phyloP scores from a whole-genome alignment of 1,140 invertebrate genomes.

The Leucophenga varia region DNA sequence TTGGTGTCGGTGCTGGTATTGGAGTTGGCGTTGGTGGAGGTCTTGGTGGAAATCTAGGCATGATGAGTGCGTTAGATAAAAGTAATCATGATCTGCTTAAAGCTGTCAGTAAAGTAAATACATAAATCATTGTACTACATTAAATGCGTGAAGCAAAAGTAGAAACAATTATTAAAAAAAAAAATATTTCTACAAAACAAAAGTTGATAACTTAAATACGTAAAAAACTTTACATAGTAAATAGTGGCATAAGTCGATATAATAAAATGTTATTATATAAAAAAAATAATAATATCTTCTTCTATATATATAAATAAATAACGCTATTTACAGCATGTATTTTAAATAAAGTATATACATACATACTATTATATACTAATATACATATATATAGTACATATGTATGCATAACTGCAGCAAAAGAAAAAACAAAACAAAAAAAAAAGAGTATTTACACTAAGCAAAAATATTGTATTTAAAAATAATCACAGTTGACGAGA shows the following conservation, averaged over 20 bases:
- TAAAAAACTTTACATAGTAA: constrained; percentile 54
- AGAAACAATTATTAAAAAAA: background rate
- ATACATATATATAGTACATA: too few relatives aligned
- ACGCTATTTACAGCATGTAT: too few relatives aligned
- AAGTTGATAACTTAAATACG: constrained; percentile 54
- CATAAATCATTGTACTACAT: too few relatives aligned
- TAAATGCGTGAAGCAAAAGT: background rate
- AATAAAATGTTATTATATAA: constrained; percentile 17
- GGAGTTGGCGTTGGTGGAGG: constrained; percentile 41
- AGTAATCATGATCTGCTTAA: constrained; percentile 63
- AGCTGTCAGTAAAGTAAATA: constrained; percentile 63
- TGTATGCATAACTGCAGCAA: too few relatives aligned
- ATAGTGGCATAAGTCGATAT: constrained; percentile 39
- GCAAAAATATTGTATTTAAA: constrained; percentile 31
- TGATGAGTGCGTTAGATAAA: constrained; percentile 61
- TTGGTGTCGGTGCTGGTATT: constrained; percentile 33
- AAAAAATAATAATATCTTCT: too few relatives aligned
- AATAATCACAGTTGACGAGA: background rate
- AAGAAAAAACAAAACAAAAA: too few relatives aligned
- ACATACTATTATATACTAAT: too few relatives aligned
- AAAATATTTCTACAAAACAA: constrained; percentile 32
- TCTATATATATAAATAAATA: too few relatives aligned
- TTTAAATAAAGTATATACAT: too few relatives aligned
- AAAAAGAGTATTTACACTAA: too few relatives aligned
- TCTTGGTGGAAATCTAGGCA: constrained; percentile 44